Base-by-base conservation (phyloP, 2,113 vertebrate species). In the Varanus komodoensis region DNA sequence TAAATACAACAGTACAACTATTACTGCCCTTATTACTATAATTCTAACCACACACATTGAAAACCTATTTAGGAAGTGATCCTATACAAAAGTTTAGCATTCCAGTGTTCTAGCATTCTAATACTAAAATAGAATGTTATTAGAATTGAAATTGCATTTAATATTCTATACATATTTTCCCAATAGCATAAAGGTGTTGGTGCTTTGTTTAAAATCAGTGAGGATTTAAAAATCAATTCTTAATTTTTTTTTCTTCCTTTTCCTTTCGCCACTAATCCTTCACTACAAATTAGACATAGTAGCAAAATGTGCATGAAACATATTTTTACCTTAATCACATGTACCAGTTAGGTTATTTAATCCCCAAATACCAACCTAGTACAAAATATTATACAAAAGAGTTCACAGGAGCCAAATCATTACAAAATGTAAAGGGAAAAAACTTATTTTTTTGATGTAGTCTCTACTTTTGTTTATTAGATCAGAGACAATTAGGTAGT, bases 81-180 rank as follows among this genome's bases (percentile, higher is more conserved):
- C 2, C 29, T 87, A 29, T 80, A 27, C 57, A 61, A 8, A 64
- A 32, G 34, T 64, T 78, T 78, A 77, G 34, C 23, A 8, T 57
- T 82, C 25, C 6, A 8, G 34, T 73, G 15, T 38, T 23, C 38
- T 19, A 74, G 29, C 68, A 61, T 61, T 82, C 25, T 82, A 29
- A 57, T 82, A 88, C 71, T 81, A 82, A 82, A 71, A 88, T 12
- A 92, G 14, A 86, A 92, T 89, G 91, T 88, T 25, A 73, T 91
- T 88, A 91, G 84, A 48, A 17, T 5, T 67, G 69, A 87, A 64
- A 17, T 23, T 50, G 19, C 4, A 57, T 57, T 17, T 11, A 61
- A 44, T 86, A 86, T 44, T 80, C 19, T 32, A 15, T 80, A 11
- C 29, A 15, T 73, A 44, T 54, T 21, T 57, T 44, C 69, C 71